Base-by-base conservation (phyloP, 2,113 vertebrate species). In the Neoarius graeffei region DNA sequence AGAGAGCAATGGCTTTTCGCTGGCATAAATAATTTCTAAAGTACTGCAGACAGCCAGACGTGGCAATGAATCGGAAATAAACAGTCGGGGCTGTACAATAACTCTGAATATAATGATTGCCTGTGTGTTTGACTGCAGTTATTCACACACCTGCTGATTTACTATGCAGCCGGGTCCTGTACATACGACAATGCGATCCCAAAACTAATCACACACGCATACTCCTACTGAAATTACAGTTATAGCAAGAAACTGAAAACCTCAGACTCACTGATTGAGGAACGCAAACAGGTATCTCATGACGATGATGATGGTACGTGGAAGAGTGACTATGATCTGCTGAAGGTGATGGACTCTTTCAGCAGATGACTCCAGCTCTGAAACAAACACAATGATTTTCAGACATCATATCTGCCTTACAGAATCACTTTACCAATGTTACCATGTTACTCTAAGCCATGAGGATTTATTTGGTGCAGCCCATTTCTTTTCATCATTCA, bases 281-380 rank as follows among this genome's bases (percentile, higher is more conserved):
- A 99, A 99, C 57, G 98, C 97, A 90, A 99, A 99, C 90, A 99
- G 96, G 83, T 99, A 99, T 98, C 98, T 96, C 97, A 99, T 98
- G 94, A 99, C 97, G 60, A 99, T 95, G 57, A 99, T 96, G 93
- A 99, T 96, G 30, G 96, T 95, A 5, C 97, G 96, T 85, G 96
- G 96, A 87, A 99, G 95, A 59, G 97, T 98, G 90, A 97, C 88
- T 52, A 98, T 92, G 86, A 99, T 97, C 90, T 99, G 97, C 90
- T 99, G 98, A 90, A 99, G 96, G 92, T 97, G 97, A 91, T 97
- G 97, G 91, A 97, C 97, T 95, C 98, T 95, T 92, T 99, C 98
- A 0, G 93, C 92, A 17, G 96, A 92, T 23, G 92, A 97, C 91
- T 99, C 98, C 0, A 96, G 95, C 94, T 99, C 98, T 99, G 93